Evolutionary conservation across 1,140 invertebrate species (phyloP), one percentile per base, ranked within the genome.

Genomic region (Chionoecetes opilio): DNA sequence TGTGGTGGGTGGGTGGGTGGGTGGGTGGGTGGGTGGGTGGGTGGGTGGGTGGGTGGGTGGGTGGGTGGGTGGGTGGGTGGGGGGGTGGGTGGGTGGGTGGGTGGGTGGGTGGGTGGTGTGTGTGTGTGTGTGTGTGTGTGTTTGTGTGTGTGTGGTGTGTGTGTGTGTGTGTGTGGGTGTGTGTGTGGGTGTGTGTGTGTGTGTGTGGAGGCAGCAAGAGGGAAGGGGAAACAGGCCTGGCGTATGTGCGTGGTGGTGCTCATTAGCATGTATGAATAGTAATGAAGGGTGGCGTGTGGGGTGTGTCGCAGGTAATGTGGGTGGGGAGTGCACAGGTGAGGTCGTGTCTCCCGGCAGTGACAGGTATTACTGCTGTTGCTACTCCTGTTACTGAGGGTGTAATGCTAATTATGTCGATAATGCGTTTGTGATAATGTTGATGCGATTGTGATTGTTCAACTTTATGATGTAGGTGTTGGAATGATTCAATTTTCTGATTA

Each of bases 251-350:
- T 41, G 38, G n/a, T 26, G 31, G 35, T 31, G 89, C 46, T 75
- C 32, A 91, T 91, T 53, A 91, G 89, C 89, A 91, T 91, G 89
- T 75, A 91, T 91, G 89, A 91, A 91, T 91, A 91, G 34, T 91
- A 75, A 91, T 91, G 35, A 75, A 31, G 32, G 35, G 84, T 14
- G 46, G 63, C 63, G 63, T 17, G 63, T n/a, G 63, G 63, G n/a
- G n/a, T n/a, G 63, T 75, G 63, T 75, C 63, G 63, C 63, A 75
- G 63, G 63, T 75, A 75, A 75, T 75, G 63, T 75, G 63, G 63
- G 63, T 26, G 63, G 63, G 63, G 63, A 75, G 63, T n/a, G 63
- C 63, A 26, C 63, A 75, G 63, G 63, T 75, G 63, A 75, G 63
- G 63, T 11, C 21, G 63, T 6, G 63, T 26, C 63, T 21, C 63